Conservation (phyloP, 2,888 invertebrate genomes). For the Tachystola acroxantha region DNA sequence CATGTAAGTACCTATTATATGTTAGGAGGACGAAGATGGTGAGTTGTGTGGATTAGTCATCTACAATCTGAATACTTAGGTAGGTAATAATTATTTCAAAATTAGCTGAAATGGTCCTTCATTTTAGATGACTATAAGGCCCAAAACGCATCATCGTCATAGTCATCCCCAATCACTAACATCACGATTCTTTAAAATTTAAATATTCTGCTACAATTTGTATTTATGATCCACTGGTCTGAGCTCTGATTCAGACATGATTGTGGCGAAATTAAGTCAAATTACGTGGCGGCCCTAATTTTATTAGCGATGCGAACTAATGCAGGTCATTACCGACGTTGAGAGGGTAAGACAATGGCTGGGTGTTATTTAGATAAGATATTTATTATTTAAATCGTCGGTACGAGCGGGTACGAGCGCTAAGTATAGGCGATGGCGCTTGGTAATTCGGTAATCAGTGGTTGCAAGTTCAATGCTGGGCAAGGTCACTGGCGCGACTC, state of each 20-base stretch:
- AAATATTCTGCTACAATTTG: slow-evolving; percentile 34
- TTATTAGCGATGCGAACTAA: slow-evolving; percentile 71
- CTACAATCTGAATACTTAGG: too few species aligned
- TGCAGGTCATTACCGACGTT: slow-evolving; percentile 62
- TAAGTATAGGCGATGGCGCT: slow-evolving; percentile 67
- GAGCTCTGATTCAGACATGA: slow-evolving; percentile 51
- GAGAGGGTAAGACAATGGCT: slow-evolving; percentile 60
- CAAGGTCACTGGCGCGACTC: slow-evolving; percentile 56
- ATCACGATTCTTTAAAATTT: slow-evolving; percentile 37
- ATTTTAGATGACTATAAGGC: too few species aligned
- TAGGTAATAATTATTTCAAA: too few species aligned
- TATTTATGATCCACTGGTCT: slow-evolving; percentile 42
- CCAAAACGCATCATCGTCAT: too few species aligned
- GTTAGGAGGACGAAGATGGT: too few species aligned
- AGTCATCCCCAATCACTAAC: too few species aligned
- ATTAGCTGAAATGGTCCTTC: too few species aligned
- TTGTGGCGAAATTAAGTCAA: slow-evolving; percentile 67
- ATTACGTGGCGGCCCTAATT: slow-evolving; percentile 65
- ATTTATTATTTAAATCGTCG: slow-evolving; percentile 75
- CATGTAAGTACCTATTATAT: too few species aligned
- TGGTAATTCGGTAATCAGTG: slow-evolving; percentile 75
- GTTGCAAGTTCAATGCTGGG: slow-evolving; percentile 53
- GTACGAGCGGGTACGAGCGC: slow-evolving; percentile 30
- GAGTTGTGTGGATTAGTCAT: too few species aligned
- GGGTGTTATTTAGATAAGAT: slow-evolving; percentile 73